Evolutionary conservation across 2,113 vertebrate genomes (phyloP), one percentile per base, ranked within the genome.

Genomic region (Syrrhaptes paradoxus): DNA sequence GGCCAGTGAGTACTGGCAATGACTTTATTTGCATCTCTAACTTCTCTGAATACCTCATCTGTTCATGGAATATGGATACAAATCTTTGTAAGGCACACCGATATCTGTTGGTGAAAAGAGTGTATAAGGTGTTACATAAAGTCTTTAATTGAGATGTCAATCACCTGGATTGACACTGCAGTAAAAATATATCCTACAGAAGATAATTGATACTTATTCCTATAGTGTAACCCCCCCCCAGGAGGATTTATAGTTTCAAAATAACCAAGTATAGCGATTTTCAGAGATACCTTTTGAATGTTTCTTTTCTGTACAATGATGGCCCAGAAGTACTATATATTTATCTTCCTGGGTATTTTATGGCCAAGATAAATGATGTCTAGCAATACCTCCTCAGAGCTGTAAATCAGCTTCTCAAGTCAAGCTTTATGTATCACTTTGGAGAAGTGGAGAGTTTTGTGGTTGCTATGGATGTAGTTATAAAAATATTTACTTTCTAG

Each of bases 401-500:
- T 93, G 77, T 94, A 91, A 96, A 92, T 95, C 76, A 90, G 38
- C 28, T 82, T 90, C 71, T 78, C 16, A 57, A 90, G 87, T 81
- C 55, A 87, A 81, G n/a, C 80, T 55, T 93, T 96, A 91, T 70
- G 73, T 81, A 95, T 95, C 58, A 17, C 66, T 96, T 89, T 77
- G 73, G 32, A 74, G 34, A 86, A 67, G 85, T 57, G 36, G 49
- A 87, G 67, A 85, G 70, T 93, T 91, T 87, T 90, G 79, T 85
- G 87, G 95, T 97, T 96, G 82, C 94, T 82, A 67, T 96, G 93
- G 93, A 77, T 85, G 46, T 76, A 34, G 82, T 90, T 90, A 68
- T 76, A 91, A 73, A 95, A 96, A 91, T 94, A 89, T 90, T 95
- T 94, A 51, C 94, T 90, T 95, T 96, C 52, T 87, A 78, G 34